Base-by-base conservation (phyloP, 1,140 invertebrate species). In the Polyergus mexicanus region DNA sequence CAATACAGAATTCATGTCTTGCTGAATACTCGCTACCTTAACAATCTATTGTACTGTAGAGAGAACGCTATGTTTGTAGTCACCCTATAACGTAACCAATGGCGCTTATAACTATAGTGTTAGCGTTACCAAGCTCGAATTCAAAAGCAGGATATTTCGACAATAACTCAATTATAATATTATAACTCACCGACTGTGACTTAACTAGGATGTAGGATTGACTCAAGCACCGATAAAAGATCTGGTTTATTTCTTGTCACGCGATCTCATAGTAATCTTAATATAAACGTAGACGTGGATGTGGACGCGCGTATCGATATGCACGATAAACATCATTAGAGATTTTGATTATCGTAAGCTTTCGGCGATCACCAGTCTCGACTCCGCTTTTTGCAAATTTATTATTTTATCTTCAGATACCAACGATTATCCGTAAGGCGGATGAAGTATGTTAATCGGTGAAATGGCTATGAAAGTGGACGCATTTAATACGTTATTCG, bases 121-220 rank as follows among this genome's bases (percentile, higher is more conserved):
- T 81, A 71, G 25, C 41, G 22, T 68, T 54, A 80, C 44, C 32
- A 56, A 35, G 28, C n/a, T 81, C 11, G 25, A 72, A 72, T 58
- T 72, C 25, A 35, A 38, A 60, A 71, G 13, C 25, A 54, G 38
- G 25, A 81, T 81, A 72, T n/a, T 25, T 68, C 10, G 51, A 72
- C 66, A 60, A 56, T 80, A 80, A 80, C 65, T 80, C 76, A 69
- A 56, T 81, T 81, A 81, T 81, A 71, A 58, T 72, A 51, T 51
- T 51, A 51, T 51, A 72, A 81, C 54, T 72, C 44, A 22, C 65
- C 35, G 51, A 32, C 35, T 71, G 1, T 35, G 54, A 72, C 35
- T 81, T 71, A 72, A 60, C 54, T 72, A 3, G 16, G 41, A 71
- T 68, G 16, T 28, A 28, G 47, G 38, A 69, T 69, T 58, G 35